Conservation (phyloP, 2,113 vertebrate species). For the Balaeniceps rex region DNA sequence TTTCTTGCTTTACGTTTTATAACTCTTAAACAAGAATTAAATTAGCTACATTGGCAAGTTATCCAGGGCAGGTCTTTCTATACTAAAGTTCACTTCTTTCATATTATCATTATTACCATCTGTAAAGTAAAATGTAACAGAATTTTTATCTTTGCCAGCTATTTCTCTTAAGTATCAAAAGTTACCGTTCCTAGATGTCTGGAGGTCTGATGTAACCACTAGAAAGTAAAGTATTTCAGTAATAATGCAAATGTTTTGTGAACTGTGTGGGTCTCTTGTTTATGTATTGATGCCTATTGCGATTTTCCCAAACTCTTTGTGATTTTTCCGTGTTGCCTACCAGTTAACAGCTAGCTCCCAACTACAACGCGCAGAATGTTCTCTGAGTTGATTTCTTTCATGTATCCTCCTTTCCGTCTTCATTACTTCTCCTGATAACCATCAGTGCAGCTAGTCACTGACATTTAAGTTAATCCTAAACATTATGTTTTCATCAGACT, state of each 20-base stretch:
- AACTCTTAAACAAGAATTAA: neutral
- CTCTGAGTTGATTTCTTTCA: neutral
- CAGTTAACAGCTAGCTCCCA: neutral
- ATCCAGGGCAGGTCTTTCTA: neutral
- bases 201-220: neutral
- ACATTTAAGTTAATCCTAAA: conserved; percentile 13
- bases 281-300: neutral
- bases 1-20: neutral
- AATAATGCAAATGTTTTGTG: neutral
- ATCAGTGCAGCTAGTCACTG: neutral
- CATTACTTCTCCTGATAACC: neutral
- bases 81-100: neutral
- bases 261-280: neutral
- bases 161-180: neutral
- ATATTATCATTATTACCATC: neutral
- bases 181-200: neutral
- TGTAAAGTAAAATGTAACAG: neutral
- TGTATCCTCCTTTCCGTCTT: neutral
- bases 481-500: neutral
- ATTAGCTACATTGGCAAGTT: neutral
- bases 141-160: neutral
- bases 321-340: neutral
- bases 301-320: neutral
- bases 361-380: neutral
- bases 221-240: neutral